Percentiles rank a stretch among this genome's conserved stretches.
These are phyloP conservation scores for Ranitomeya imitator DNA, from an alignment of 2,113 vertebrate species.

Conservation along the genomic window DNA sequence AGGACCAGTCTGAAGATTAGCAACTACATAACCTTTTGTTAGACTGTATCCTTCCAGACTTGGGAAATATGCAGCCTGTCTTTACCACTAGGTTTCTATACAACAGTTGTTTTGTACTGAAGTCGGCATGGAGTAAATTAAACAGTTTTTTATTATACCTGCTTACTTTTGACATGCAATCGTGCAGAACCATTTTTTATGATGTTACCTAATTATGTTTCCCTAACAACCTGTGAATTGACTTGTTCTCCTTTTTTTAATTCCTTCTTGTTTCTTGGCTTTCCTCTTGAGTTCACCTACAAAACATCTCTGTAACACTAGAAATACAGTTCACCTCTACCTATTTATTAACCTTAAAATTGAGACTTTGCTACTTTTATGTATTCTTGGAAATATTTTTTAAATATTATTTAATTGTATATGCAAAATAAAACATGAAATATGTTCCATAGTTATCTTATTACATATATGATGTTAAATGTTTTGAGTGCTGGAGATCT, in stretches of 20 bases:
- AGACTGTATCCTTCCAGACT: conserved; percentile 32
- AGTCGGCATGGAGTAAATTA: conserved; percentile 57
- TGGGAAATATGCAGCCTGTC: conserved; percentile 36
- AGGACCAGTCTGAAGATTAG: conserved; percentile 29
- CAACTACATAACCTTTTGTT: conserved; percentile 48
- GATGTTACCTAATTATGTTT: conserved; percentile 56
- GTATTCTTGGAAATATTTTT: neutral
- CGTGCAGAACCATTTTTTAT: conserved; percentile 58
- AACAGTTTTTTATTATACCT: conserved; percentile 55
- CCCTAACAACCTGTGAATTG: conserved; percentile 52
- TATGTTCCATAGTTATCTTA: neutral
- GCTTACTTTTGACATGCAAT: conserved; percentile 57
- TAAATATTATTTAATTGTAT: neutral
- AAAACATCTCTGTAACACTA: conserved; percentile 5
- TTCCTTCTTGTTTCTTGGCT: conserved; percentile 11
- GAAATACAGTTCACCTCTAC: neutral
- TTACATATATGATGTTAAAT: neutral
- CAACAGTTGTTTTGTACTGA: conserved; percentile 55
- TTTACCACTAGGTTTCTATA: conserved; percentile 39
- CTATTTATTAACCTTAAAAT: neutral
- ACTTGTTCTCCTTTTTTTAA: conserved; percentile 17
- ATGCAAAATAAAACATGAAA: neutral
- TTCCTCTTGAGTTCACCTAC: neutral
- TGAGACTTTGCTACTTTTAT: neutral
- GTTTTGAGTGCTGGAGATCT: no score